Evolutionary conservation across 30 jellyfish, hydroid and myxozoan genomes (phyloP).

Genomic region (Aurelia sp.): DNA sequence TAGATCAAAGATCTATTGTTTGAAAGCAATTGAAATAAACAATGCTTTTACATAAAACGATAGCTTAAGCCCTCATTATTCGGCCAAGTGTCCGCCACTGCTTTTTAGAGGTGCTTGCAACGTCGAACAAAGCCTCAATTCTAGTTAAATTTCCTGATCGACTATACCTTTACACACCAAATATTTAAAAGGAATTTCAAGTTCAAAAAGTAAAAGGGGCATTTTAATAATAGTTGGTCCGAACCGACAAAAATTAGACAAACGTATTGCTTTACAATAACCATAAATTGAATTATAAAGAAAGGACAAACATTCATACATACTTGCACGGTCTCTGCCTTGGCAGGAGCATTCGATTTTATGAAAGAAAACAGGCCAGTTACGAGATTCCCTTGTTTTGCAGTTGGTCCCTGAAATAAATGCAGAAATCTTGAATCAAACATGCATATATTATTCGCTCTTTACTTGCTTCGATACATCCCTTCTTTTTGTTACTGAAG

Average conservation of each 20-base stretch:
- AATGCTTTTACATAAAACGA: too few species aligned
- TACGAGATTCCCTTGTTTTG: slow-evolving; percentile 42
- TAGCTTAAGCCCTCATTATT: too few species aligned
- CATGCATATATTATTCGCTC: neutral
- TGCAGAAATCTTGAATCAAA: neutral
- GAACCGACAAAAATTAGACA: neutral
- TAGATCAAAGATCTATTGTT: too few species aligned
- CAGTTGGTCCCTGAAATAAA: slow-evolving; percentile 34
- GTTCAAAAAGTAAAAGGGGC: too few species aligned
- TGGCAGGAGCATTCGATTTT: slow-evolving; percentile 47
- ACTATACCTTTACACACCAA: too few species aligned
- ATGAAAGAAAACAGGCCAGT: slow-evolving; percentile 68
- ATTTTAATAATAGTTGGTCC: neutral
- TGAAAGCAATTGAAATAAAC: too few species aligned
- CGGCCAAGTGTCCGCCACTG: too few species aligned
- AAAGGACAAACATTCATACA: neutral
- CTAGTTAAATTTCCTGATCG: too few species aligned
- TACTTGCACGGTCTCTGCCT: slow-evolving; percentile 75
- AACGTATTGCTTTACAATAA: neutral
- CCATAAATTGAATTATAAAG: neutral
- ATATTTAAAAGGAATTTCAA: too few species aligned
- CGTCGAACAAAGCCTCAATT: too few species aligned
- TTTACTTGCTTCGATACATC: neutral
- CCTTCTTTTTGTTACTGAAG: neutral
- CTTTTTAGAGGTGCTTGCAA: too few species aligned